Evolutionary conservation across 2,888 invertebrate genomes (phyloP), one percentile per base, ranked within the genome.

Genomic region (Parnassius glacialis): DNA sequence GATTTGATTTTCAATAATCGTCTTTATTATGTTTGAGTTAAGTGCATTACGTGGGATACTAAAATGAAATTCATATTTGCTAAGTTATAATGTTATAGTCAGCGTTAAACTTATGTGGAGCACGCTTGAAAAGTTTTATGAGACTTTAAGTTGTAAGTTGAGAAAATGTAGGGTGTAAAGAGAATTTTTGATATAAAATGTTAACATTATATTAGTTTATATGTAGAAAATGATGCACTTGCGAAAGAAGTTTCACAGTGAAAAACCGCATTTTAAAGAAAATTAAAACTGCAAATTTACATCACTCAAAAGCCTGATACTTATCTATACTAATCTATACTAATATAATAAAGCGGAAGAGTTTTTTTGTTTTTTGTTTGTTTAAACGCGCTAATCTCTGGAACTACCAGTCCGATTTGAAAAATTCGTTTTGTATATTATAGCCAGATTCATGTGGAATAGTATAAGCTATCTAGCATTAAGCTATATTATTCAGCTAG

Each of bases 51-150:
- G 12, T 50, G 9, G 43, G 13, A 25, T 10, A n/a, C 42, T 25
- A n/a, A 11, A 13, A 58, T 67, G 59, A 71, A 67, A 59, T 25
- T 45, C 62, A 68, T 48, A 45, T 69, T 74, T 59, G 72, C 57
- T 52, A 70, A 73, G 74, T 76, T 76, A 75, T 80, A 80, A 79
- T 83, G 83, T 83, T 48, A 48, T n/a, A 48, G 48, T 48, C 16
- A 48, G n/a, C 48, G 48, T 48, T 76, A 83, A 87, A 89, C 84
- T 90, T 90, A 87, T 86, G 87, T 88, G 85, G 81, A 87, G 86
- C 83, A 85, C 79, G 84, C 84, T 88, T 79, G 78, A 87, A 82
- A 86, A 90, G 85, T 90, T 90, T 89, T 87, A 87, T 86, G 80
- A 78, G 73, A 81, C 84, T 86, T 86, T 80, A 86, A 88, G 83